These are phyloP conservation scores for Anguilla megastoma DNA, from an alignment of 2,797 vertebrate species.

Conservation along the genomic window DNA sequence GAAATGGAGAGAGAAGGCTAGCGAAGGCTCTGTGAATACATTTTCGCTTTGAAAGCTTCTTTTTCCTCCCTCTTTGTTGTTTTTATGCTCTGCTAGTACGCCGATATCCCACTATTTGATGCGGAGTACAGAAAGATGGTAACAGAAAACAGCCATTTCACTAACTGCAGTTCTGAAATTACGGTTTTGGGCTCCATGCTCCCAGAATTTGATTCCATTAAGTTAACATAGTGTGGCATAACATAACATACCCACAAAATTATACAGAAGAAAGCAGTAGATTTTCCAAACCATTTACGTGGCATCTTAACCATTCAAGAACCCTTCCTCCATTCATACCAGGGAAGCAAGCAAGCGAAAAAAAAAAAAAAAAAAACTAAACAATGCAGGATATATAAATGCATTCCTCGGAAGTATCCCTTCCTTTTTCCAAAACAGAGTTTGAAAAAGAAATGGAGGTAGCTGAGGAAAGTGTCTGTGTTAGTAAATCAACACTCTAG, in stretches of 20 bases:
- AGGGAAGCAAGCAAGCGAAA: not conserved
- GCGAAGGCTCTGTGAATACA: not conserved
- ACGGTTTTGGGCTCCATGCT: not conserved
- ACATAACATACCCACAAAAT: not conserved
- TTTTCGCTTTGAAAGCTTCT: not conserved
- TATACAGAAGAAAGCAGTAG: not conserved
- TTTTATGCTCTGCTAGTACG: not conserved
- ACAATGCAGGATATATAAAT: not conserved
- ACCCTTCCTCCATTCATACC: not conserved
- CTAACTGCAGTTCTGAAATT: not conserved
- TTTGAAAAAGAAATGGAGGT: not conserved
- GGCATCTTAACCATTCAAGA: not conserved
- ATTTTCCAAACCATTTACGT: not conserved
- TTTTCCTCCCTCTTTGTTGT: not conserved
- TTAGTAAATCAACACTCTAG: not conserved
- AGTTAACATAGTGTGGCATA: too few species aligned
- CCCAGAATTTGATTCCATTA: not conserved
- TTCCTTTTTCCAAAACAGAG: not conserved
- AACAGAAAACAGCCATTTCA: not conserved
- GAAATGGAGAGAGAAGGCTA: not conserved
- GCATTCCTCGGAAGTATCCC: not conserved
- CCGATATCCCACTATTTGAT: not conserved
- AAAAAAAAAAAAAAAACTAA: not conserved
- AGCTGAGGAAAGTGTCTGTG: not conserved
- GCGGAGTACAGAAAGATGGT: not conserved